Base-by-base conservation (phyloP, 2,888 invertebrate genomes). In the Orthonychiurus folsomi region DNA sequence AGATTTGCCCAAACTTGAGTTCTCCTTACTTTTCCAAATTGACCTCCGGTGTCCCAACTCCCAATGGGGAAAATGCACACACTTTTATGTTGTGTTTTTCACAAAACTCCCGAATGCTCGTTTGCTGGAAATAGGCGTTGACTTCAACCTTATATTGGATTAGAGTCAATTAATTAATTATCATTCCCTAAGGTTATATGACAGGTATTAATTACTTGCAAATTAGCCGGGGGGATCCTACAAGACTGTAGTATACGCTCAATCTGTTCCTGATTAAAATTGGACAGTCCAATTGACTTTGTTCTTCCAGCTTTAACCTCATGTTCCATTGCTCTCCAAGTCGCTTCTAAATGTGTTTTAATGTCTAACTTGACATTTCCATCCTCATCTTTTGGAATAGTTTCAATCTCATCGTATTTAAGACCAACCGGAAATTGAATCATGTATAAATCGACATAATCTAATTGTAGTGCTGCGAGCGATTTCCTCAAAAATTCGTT, bases 201-300 rank as follows among this genome's bases (percentile, higher is more conserved):
- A n/a, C 21, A 48, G n/a, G 15, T n/a, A n/a, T 15, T 15, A n/a
- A 21, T 59, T 55, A 64, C 64, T 66, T 74, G 74, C 59, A 85
- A 75, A 76, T 79, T 79, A 59, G 85, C 81, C 50, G 86, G 89
- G 64, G 81, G 82, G 61, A 88, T 80, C 57, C 77, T 79, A 3
- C 83, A 81, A 55, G 79, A 80, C 21, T 81, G 78, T 48, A 86
- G 74, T 61, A 93, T 77, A 60, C 85, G 80, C 59, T 81, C 78
- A 64, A 93, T 81, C 79, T 94, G 93, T 20, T 80, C 79, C 28
- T 78, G 79, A 76, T 86, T 92, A 75, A 91, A 86, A 76, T 93
- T 93, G 0, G 92, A 93, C 1, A 93, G 76, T 0, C 93, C 93
- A 73, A 94, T 88, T 18, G 89, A 82, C 73, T 84, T 87, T 0